phyloP scores from a whole-genome alignment of 2,797 vertebrate genomes.

The Bufotes viridis region DNA sequence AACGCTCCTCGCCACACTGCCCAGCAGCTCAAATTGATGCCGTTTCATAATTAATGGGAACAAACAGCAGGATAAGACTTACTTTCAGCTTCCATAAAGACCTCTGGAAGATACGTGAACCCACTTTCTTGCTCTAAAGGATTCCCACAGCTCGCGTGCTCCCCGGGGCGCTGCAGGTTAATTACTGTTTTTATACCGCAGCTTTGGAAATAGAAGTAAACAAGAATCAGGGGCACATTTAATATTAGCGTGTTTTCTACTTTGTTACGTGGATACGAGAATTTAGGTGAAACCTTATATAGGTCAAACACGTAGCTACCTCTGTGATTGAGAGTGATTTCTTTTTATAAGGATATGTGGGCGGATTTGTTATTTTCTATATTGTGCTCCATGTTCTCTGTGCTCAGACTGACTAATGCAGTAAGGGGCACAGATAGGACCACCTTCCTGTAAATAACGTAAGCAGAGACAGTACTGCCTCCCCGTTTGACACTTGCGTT shows the following conservation, averaged over 20 bases:
- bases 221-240: background rate
- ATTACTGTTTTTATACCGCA: conserved; percentile 91
- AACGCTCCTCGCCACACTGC: conserved; percentile 52
- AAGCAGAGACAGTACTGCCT: background rate
- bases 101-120: conserved; percentile 94
- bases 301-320: background rate
- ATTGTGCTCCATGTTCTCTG: background rate
- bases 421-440: background rate
- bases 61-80: conserved; percentile 74
- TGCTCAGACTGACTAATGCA: background rate
- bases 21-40: conserved; percentile 61
- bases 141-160: conserved; percentile 95
- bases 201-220: conserved; percentile 71
- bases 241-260: background rate
- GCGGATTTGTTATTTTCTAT: background rate
- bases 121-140: conserved; percentile 90
- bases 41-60: conserved; percentile 68
- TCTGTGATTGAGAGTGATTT: background rate
- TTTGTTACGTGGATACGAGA: background rate
- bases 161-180: conserved; percentile 95
- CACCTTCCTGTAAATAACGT: background rate
- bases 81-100: conserved; percentile 96
- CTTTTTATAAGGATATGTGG: background rate
- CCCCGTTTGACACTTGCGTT: background rate
- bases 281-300: background rate